Base-by-base conservation (phyloP, 23 tunicate species). In the Botrylloides violaceus region DNA sequence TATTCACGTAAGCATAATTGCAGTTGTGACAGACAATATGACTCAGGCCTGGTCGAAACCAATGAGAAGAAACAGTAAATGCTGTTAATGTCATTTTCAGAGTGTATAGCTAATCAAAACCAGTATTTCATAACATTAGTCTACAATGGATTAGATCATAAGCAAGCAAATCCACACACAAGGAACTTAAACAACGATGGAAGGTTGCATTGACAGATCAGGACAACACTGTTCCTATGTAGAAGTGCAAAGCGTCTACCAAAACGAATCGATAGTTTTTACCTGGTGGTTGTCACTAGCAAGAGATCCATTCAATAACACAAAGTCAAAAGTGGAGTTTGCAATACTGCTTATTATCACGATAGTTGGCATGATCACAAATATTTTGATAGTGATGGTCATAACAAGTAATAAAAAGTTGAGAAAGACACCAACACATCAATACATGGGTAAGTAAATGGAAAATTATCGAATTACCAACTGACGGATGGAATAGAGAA, bases 241-340 rank as follows among this genome's bases (percentile, higher is more conserved):
- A 31, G 29, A 33, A 25, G 74, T 77, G 12, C 29, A 59, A 6
- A 77, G 15, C 53, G 70, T 19, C 18, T 43, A 32, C 29, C 65
- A 49, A 53, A 29, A 55, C 26, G 65, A 77, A 33, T 48, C 55
- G 3, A 19, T 73, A 1, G 61, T 77, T 24, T 77, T 77, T 36
- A 77, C 81, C 49, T 77, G 81, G 81, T 77, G 71, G 60, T 37
- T 77, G 74, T 33, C 71, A 39, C 23, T 77, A 21, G 60, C 49
- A 28, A 58, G 35, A 28, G 22, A 28, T 66, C 81, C 55, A 2
- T 29, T 43, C 38, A 33, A 31, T 12, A 34, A 23, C 33, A 33
- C 3, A 0, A 29, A 22, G 28, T 19, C 60, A 7, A 38, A 22
- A 27, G 0, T 65, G 49, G 74, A 77, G 30, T 63, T 49, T 65